Conservation (phyloP, 2,797 vertebrate genomes). For the Lepilemur septentrionalis region DNA sequence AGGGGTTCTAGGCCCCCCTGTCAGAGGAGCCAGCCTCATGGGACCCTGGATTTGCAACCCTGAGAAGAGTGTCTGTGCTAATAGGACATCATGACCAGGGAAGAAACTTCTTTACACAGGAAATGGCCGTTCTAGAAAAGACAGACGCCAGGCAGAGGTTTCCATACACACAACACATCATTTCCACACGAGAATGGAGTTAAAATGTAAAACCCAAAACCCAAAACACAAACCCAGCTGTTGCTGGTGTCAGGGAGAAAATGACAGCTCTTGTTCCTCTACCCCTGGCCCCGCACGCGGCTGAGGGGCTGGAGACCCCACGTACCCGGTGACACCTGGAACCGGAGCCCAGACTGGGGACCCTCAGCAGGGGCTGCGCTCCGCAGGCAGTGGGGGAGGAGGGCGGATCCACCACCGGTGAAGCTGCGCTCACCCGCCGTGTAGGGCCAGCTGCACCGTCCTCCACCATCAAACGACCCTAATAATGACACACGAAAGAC, state of each 20-base stretch:
- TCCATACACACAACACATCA: not conserved
- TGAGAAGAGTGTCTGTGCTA: not conserved
- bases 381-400: fast-evolving
- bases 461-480: fast-evolving
- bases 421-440: not conserved
- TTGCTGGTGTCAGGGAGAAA: fast-evolving
- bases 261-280: not conserved
- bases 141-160: not conserved
- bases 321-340: not conserved
- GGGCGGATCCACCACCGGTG: not conserved
- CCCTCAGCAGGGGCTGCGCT: not conserved
- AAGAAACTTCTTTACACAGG: not conserved
- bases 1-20: fast-evolving
- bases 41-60: fast-evolving
- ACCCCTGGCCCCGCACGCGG: fast-evolving
- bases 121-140: not conserved
- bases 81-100: not conserved
- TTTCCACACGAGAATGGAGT: not conserved
- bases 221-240: fast-evolving
- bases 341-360: not conserved
- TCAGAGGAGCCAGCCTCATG: fast-evolving
- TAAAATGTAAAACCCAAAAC: not conserved
- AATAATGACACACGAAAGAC: not conserved
- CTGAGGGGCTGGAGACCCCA: not conserved
- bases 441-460: fast-evolving